Conservation (phyloP, 2,113 vertebrate genomes). For the Campylomormyrus tamandua region DNA sequence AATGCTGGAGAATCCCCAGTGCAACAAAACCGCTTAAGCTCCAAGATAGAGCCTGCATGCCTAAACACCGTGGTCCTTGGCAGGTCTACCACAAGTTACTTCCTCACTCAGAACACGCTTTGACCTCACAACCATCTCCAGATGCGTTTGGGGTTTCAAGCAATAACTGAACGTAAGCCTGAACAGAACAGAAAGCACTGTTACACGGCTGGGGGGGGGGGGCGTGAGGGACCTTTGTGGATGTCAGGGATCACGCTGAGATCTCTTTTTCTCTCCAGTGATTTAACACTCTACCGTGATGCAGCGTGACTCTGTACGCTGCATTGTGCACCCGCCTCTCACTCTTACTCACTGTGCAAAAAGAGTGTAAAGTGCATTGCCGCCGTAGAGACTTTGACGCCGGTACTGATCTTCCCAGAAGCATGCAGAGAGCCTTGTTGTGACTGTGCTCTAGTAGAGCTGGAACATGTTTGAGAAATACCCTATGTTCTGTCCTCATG, state of each 20-base stretch:
- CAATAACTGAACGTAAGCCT: neutral
- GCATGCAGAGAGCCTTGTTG: conserved; percentile 51
- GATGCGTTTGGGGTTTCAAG: neutral
- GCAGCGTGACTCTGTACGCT: conserved; percentile 9
- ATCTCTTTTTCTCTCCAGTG: neutral
- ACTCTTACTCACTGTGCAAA: conserved; percentile 40
- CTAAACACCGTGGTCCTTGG: neutral
- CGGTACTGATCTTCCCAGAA: conserved; percentile 42
- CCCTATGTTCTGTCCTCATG: conserved; percentile 25
- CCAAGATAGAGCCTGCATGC: neutral
- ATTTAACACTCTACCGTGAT: neutral
- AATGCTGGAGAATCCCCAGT: neutral
- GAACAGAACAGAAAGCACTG: neutral
- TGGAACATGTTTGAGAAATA: conserved; percentile 25
- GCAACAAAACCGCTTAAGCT: neutral
- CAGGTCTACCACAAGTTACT: neutral
- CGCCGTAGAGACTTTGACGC: conserved; percentile 50
- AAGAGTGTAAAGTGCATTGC: conserved; percentile 63
- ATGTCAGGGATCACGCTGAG: neutral
- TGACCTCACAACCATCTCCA: neutral
- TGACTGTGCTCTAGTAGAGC: conserved; percentile 36
- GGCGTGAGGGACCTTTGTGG: neutral
- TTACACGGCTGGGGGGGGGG: neutral
- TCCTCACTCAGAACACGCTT: neutral
- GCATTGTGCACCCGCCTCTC: conserved; percentile 59